Base-by-base conservation (phyloP, 2,797 vertebrate genomes). In the Danio tinwini region DNA sequence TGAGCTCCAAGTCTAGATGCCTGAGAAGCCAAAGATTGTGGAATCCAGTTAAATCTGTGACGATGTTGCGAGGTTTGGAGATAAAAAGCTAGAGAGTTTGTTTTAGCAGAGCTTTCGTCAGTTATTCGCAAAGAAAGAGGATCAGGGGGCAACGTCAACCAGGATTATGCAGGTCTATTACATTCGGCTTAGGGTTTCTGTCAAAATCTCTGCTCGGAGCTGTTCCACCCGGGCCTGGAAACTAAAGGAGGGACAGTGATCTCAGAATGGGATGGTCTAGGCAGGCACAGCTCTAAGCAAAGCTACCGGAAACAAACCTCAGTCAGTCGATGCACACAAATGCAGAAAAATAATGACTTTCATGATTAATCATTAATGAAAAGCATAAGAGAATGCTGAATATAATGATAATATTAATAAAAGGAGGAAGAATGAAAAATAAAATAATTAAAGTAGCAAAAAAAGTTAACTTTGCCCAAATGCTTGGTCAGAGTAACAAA, bases 151-250 rank as follows among this genome's bases (percentile, higher is more conserved):
- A 56, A 80, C 59, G 69, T 80, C 78, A 80, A 56, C 21, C 14
- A 13, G 82, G 82, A 83, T 83, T 83, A 76, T 76, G 61, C 47
- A 63, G 76, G 69, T 81, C 77, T 58, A 62, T 64, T 76, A 74
- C 82, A 82, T 42, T 59, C 19, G 59, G 71, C 58, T 79, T 81
- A 75, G 13, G 62, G 58, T 65, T 78, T 82, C 76, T 78, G 79
- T 58, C 56, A 78, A 40, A 72, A 74, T 78, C 76, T 84, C 49
- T 39, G 58, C 58, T 74, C 58, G 5, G 69, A 65, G 63, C 63
- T 42, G 39, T 40, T 50, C 49, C 65, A 78, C 59, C 70, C 59
- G 13, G 76, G 58, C 29, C 75, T 70, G 83, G 52, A 76, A 70
- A 79, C 50, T 58, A n/a, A 71, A 73, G 50, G 50, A 82, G 63